Evolutionary conservation across 1,140 invertebrate species (phyloP).

Genomic region (Neodiprion pinetum): DNA sequence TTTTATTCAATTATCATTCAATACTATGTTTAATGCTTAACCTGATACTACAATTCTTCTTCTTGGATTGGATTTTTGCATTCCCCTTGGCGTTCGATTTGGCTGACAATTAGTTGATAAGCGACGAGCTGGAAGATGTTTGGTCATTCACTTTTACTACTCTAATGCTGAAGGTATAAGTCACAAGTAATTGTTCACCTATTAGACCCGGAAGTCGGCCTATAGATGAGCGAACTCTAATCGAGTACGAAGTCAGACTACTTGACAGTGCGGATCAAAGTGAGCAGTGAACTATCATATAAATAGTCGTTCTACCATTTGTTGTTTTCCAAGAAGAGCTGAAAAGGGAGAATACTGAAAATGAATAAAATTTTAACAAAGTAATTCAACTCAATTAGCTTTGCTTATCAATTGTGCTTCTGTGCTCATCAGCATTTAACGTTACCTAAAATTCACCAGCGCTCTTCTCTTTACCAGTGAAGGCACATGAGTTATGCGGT

Average conservation of each 20-base stretch:
- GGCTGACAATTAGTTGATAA: no score
- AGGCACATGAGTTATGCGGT: conserved; percentile 42
- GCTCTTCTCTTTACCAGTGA: neutral
- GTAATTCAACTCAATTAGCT: no score
- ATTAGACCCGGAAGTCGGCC: neutral
- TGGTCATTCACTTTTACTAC: no score
- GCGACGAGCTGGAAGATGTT: no score
- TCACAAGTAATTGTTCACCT: no score
- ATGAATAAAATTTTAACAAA: neutral
- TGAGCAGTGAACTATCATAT: neutral
- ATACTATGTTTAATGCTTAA: no score
- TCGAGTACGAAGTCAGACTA: neutral
- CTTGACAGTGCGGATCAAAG: neutral
- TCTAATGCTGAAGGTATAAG: no score
- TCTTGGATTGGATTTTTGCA: no score
- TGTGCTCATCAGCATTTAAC: neutral
- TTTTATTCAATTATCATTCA: no score
- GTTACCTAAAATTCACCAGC: neutral
- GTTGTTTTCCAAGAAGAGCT: neutral
- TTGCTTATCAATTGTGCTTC: neutral
- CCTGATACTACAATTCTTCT: no score
- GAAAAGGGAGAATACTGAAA: neutral
- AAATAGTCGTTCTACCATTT: neutral
- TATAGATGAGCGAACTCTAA: neutral
- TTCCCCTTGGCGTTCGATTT: no score